Evolutionary conservation across 2,113 vertebrate species (phyloP), one percentile per base, ranked within the genome.

Genomic region (Dunckerocampus dactyliophorus): DNA sequence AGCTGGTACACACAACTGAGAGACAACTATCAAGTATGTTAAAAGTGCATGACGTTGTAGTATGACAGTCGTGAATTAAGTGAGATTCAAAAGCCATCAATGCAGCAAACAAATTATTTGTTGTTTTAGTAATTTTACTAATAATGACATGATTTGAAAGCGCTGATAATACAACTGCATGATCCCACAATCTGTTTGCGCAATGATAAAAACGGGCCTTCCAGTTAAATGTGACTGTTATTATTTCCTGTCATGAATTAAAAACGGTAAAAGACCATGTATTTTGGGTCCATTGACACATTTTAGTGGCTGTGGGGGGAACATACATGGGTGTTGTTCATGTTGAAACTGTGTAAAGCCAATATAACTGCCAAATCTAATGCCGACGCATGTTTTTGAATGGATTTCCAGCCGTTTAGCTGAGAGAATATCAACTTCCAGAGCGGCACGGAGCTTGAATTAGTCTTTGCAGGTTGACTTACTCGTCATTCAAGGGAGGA

Each of bases 31-130:
- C 2, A 28, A 28, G 24, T 28, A 28, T 28, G 24, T 28, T 28
- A 65, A 67, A 59, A 74, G 76, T 75, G 80, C 78, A 81, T 81
- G 80, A 66, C 69, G 47, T 28, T 61, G 58, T 65, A 67, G 60
- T 79, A 58, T 59, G 65, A 37, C 68, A 55, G 39, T 77, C 72
- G 4, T 58, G 37, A 37, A 37, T 50, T 69, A 49, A 68, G 22
- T 67, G 63, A 74, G 56, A 74, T 20, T 71, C 3, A 10, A 42
- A 42, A 4, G 16, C 54, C 65, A 34, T 42, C 17, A 47, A 14
- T 39, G 19, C 68, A 69, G 59, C 46, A 24, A 21, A 45, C 56
- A 65, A 47, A 51, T 47, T 64, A 17, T 19, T 10, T 57, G 46
- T 59, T 8, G 46, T 57, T 21, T 69, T 63, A 22, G 8, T 19